phyloP scores from a whole-genome alignment of 2,113 vertebrate species.

The Microtus pennsylvanicus region DNA sequence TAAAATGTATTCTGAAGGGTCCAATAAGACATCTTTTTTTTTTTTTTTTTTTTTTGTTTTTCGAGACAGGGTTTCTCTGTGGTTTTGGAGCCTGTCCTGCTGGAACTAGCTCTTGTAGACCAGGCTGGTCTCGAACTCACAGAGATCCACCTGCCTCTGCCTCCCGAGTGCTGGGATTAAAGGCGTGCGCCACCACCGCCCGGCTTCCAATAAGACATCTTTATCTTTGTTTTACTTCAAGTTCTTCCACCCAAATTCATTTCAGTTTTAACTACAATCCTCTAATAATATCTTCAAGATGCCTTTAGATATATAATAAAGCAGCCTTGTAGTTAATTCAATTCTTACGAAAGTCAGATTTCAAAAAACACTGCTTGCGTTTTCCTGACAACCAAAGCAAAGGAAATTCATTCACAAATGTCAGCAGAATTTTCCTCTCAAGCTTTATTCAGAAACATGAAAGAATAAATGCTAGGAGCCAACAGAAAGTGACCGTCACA shows the following conservation, averaged over 20 bases:
- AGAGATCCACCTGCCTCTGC: no score
- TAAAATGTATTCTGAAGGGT: conserved; percentile 46
- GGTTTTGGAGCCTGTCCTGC: no score
- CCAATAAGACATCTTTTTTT: neutral
- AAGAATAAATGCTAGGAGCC: neutral
- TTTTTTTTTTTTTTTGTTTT: no score
- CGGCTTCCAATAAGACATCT: neutral
- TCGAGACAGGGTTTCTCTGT: no score
- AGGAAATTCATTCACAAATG: conserved; percentile 36
- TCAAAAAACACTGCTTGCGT: neutral
- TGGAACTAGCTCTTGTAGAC: no score
- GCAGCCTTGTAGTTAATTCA: neutral
- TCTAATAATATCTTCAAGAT: conserved; percentile 56
- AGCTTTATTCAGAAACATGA: conserved; percentile 15
- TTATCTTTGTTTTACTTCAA: conserved; percentile 58
- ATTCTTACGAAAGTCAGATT: conserved; percentile 20
- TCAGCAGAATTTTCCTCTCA: conserved; percentile 36
- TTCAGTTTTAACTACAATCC: conserved; percentile 48
- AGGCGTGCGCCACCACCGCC: no score
- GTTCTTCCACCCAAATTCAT: conserved; percentile 33
- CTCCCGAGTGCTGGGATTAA: no score
- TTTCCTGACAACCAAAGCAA: conserved; percentile 34
- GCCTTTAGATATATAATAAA: conserved; percentile 42
- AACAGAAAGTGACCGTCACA: neutral
- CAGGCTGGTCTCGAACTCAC: no score